phyloP scores from a whole-genome alignment of 2,797 vertebrate species.

The Margarornis squamiger region DNA sequence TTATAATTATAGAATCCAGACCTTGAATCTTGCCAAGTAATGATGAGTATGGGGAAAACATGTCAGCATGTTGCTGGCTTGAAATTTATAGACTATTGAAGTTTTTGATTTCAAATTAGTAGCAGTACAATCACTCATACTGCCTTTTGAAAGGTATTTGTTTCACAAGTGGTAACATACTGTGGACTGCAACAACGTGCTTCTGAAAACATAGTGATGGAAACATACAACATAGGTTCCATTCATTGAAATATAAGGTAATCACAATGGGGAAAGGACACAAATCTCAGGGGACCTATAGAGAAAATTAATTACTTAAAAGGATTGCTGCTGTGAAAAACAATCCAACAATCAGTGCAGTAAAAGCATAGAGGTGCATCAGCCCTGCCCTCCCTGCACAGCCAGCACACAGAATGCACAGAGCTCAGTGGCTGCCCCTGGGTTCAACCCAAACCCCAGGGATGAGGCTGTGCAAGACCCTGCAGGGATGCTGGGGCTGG shows the following conservation, averaged over 20 bases:
- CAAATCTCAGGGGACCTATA: background rate
- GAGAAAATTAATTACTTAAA: background rate
- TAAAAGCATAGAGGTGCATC: background rate
- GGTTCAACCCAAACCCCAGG: background rate
- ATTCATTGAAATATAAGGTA: background rate
- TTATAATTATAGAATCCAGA: background rate
- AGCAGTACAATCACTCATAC: background rate
- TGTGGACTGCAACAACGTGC: background rate
- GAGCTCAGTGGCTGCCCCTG: background rate
- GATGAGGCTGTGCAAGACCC: background rate
- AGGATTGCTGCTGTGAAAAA: background rate
- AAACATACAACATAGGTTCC: background rate
- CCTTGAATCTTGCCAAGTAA: background rate
- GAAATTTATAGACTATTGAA: background rate
- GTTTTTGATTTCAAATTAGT: background rate
- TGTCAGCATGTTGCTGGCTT: background rate
- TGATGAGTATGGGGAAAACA: background rate
- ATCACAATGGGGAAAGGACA: background rate
- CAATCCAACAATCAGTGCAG: background rate
- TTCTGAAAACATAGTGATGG: background rate
- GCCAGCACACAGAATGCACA: background rate
- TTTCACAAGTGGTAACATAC: background rate
- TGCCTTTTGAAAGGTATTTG: background rate
- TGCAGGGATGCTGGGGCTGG: fast-evolving
- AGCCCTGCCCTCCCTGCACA: background rate